Base-by-base conservation (phyloP, 2,797 vertebrate genomes). In the Sus cebifrons region DNA sequence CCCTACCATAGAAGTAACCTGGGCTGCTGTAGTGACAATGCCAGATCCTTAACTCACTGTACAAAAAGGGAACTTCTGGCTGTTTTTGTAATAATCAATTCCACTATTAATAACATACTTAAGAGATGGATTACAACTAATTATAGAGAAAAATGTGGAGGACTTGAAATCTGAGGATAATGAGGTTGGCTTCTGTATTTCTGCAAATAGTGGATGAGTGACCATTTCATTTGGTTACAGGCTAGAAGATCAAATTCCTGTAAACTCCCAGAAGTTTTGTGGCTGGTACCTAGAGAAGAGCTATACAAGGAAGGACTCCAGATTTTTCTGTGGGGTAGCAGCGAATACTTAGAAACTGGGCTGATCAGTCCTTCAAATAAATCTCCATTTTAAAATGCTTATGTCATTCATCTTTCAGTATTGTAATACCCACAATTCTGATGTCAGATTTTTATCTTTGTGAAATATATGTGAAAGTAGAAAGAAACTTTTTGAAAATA, bases 401-500 rank as follows among this genome's bases (percentile, higher is more conserved):
- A 3, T 86, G 40, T 85, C 5, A 3, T 29, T 94, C 18, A 44
- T 18, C 14, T 85, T 64, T 60, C 25, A 27, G 71, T 93, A 62
- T 65, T 92, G 17, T 60, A 87, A 95, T 71, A 74, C 6, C 13
- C 3, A 32, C 18, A 23, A 36, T 92, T 29, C 10, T 71, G 15
- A 56, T 67, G 10, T 56, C 32, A 79, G 40, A 32, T 70, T 92
- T 92, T 95, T 85, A 49, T 79, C 95, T 91, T 93, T 95, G 17
- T 87, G 88, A 49, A 49, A 49, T 94, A 92, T 94, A 62, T 65
- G 65, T 49, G 44, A 49, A 96, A 94, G 21, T 16, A 62, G n/a
- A 91, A 91, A 83, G 75, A 77, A 94, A 36, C 3, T 36, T 85
- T 94, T 70, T 56, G 17, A 71, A 93, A 85, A 87, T 81, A 85